Evolutionary conservation across 2,797 vertebrate genomes (phyloP).

Genomic region (Salarias fasciatus): DNA sequence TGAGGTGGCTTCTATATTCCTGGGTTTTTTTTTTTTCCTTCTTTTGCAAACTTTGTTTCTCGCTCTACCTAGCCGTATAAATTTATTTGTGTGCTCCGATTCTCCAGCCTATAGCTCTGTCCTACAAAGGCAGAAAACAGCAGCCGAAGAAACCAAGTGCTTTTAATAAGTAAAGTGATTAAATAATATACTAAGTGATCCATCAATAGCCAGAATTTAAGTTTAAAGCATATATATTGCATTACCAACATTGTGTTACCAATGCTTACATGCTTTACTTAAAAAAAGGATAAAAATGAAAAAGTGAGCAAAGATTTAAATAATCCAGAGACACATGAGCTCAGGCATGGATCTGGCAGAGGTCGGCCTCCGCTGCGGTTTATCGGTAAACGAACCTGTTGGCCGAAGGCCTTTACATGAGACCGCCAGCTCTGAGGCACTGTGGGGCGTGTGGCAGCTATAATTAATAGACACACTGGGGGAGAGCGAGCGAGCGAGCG

Average conservation of each 20-base stretch:
- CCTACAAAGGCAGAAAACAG: not conserved
- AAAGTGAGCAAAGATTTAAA: too few relatives aligned
- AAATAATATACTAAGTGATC: too few relatives aligned
- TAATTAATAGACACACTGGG: constrained; percentile 14
- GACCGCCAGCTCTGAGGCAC: not conserved
- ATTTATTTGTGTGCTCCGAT: not conserved
- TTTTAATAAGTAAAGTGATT: too few relatives aligned
- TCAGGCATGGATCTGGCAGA: constrained; percentile 18
- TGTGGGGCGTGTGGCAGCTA: not conserved
- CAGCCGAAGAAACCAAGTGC: too few relatives aligned
- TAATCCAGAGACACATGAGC: constrained; percentile 39
- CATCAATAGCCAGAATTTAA: too few relatives aligned
- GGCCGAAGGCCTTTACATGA: constrained; percentile 2
- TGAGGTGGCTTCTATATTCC: constrained; percentile 33
- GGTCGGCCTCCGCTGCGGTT: constrained; percentile 5
- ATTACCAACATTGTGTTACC: too few relatives aligned
- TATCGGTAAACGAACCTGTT: constrained; percentile 28
- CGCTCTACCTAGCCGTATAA: not conserved
- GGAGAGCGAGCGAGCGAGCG: too few relatives aligned
- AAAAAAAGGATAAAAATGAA: too few relatives aligned
- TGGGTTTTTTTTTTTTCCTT: not conserved
- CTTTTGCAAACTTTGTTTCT: constrained; percentile 22
- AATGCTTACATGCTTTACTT: too few relatives aligned
- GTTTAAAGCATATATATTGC: too few relatives aligned
- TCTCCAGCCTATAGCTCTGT: not conserved